These are phyloP conservation scores for Trichacis sp. DNA, from an alignment of 2,888 invertebrate genomes.

Conservation along the genomic window DNA sequence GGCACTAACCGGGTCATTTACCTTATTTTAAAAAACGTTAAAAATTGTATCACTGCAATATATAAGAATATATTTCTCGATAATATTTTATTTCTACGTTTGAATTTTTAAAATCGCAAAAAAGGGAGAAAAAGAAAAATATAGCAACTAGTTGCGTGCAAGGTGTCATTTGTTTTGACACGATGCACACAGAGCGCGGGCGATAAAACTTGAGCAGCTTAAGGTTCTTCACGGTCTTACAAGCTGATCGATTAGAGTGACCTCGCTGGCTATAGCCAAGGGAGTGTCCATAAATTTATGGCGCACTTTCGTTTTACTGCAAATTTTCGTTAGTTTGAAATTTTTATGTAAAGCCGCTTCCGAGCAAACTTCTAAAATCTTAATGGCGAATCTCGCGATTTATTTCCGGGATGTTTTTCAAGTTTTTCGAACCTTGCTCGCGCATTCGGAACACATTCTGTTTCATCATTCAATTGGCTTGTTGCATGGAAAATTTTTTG, in stretches of 20 bases:
- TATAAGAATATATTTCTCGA: no score
- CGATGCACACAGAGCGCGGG: conserved; percentile 25
- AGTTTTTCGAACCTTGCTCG: no score
- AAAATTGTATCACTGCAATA: no score
- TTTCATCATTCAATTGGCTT: no score
- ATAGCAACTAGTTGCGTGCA: conserved; percentile 47
- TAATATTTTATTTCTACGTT: no score
- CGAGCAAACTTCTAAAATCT: background rate
- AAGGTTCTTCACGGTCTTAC: conserved; percentile 34
- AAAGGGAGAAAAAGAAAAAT: conserved; percentile 21
- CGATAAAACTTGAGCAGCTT: conserved; percentile 34
- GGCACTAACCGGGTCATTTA: no score
- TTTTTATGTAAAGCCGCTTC: background rate
- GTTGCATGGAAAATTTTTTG: no score
- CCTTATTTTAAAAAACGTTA: no score
- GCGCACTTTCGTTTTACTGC: conserved; percentile 7
- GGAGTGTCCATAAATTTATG: conserved; percentile 33
- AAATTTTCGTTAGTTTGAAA: background rate
- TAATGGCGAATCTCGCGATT: no score
- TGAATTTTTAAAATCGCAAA: background rate
- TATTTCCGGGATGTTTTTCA: no score
- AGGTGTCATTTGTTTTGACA: conserved; percentile 30
- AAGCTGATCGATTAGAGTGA: conserved; percentile 44
- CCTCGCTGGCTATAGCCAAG: conserved; percentile 29
- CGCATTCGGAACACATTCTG: no score